phyloP scores from a whole-genome alignment of 2,888 invertebrate species.

The Drosophila prostipennis region DNA sequence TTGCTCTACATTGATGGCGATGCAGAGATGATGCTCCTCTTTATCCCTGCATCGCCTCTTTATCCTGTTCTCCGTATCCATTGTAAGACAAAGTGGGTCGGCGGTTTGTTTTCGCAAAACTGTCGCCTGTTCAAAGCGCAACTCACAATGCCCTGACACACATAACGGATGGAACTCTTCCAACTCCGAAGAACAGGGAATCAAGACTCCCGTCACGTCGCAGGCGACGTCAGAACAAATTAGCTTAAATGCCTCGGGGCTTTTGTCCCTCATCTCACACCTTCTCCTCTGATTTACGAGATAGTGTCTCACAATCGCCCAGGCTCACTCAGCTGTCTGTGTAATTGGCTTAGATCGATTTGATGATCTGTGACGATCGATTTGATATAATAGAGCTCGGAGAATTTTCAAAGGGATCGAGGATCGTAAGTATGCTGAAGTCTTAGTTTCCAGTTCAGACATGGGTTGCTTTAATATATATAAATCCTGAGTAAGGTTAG shows the following conservation, averaged over 20 bases:
- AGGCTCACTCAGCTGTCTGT: slow-evolving; percentile 38
- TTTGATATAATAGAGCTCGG: slow-evolving; percentile 16
- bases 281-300: slow-evolving; percentile 40
- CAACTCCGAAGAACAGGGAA: not conserved
- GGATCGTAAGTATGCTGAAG: slow-evolving; percentile 22
- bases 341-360: slow-evolving; percentile 44
- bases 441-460: slow-evolving; percentile 11
- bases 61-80: slow-evolving; percentile 28
- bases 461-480: not conserved
- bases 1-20: slow-evolving; percentile 68
- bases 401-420: not conserved
- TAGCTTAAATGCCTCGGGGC: slow-evolving; percentile 64
- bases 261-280: slow-evolving; percentile 39
- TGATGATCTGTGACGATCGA: slow-evolving; percentile 47
- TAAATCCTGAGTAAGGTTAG: too few species aligned
- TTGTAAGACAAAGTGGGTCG: slow-evolving; percentile 72
- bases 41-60: slow-evolving; percentile 9
- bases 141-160: slow-evolving; percentile 53
- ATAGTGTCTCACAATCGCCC: not conserved
- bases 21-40: slow-evolving; percentile 22
- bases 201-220: slow-evolving; percentile 18
- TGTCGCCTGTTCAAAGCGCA: slow-evolving; percentile 59
- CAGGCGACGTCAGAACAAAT: slow-evolving; percentile 62
- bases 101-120: slow-evolving; percentile 70
- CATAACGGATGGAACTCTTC: slow-evolving; percentile 5